Conservation (phyloP, 2,113 vertebrate genomes). For the Gasterosteus nipponicus region DNA sequence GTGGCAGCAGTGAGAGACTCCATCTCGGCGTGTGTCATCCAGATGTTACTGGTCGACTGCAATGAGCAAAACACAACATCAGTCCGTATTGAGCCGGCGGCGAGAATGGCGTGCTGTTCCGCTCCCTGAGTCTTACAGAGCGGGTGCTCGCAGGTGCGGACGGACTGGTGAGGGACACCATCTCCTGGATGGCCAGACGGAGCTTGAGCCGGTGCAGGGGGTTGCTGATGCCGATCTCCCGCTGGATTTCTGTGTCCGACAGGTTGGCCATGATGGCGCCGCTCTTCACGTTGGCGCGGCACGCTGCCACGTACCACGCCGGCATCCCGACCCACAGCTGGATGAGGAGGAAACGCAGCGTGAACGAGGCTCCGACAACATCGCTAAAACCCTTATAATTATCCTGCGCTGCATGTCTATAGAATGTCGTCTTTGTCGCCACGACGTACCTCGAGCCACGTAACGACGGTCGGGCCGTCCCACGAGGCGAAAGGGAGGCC, state of each 20-base stretch:
- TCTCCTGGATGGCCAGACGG: constrained; percentile 94
- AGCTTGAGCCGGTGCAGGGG: constrained; percentile 93
- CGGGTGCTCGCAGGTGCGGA: constrained; percentile 91
- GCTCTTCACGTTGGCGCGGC: constrained; percentile 93
- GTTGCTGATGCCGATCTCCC: constrained; percentile 96
- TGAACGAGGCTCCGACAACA: not conserved
- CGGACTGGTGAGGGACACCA: constrained; percentile 94
- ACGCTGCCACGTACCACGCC: constrained; percentile 94
- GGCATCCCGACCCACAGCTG: constrained; percentile 97
- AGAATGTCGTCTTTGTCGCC: not conserved
- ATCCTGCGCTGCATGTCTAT: not conserved
- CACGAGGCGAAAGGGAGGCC: constrained; percentile 92
- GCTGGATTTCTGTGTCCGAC: constrained; percentile 95
- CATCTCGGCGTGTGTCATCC: constrained; percentile 97
- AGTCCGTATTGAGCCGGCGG: not conserved
- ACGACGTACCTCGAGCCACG: constrained; percentile 88
- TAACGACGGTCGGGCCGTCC: constrained; percentile 94
- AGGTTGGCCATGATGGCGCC: constrained; percentile 95
- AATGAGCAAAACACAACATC: constrained; percentile 30
- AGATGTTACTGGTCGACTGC: constrained; percentile 94
- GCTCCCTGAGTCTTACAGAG: constrained; percentile 79
- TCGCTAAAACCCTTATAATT: not conserved
- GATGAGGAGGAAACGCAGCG: constrained; percentile 8
- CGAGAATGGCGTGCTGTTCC: not conserved
- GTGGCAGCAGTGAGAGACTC: constrained; percentile 90